These are phyloP conservation scores for Yponomeuta evonymella DNA, from an alignment of 2,888 invertebrate genomes.

Conservation along the genomic window DNA sequence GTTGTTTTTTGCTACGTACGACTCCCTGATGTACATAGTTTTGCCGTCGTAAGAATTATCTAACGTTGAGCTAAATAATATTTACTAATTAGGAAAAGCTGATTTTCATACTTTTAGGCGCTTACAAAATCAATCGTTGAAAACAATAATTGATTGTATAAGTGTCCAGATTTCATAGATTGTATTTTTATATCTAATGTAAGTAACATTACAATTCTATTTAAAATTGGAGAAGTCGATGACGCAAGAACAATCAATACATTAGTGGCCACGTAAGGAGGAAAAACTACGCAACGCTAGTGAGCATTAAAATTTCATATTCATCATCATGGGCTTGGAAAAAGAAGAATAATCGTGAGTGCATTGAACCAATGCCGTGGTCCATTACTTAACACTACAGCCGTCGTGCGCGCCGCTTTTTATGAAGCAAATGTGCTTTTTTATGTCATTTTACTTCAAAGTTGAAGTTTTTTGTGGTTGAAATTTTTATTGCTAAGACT, in stretches of 20 bases:
- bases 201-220: neutral
- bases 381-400: slow-evolving; percentile 62
- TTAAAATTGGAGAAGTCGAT: neutral
- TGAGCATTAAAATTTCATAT: neutral
- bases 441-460: slow-evolving; percentile 45
- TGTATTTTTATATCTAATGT: no score
- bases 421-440: slow-evolving; percentile 43
- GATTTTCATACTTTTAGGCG: no score
- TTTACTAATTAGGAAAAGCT: no score
- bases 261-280: neutral
- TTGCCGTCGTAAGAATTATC: no score
- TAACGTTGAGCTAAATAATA: no score
- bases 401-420: slow-evolving; percentile 54
- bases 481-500: slow-evolving; percentile 20
- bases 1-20: no score
- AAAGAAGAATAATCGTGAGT: slow-evolving; percentile 62
- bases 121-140: no score
- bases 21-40: no score
- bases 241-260: neutral
- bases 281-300: neutral
- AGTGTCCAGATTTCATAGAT: no score
- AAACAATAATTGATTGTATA: no score
- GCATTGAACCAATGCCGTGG: slow-evolving; percentile 73
- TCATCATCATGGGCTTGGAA: slow-evolving; percentile 38
- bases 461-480: slow-evolving; percentile 47